Base-by-base conservation (phyloP, 2,113 vertebrate genomes). In the Heterotis niloticus region DNA sequence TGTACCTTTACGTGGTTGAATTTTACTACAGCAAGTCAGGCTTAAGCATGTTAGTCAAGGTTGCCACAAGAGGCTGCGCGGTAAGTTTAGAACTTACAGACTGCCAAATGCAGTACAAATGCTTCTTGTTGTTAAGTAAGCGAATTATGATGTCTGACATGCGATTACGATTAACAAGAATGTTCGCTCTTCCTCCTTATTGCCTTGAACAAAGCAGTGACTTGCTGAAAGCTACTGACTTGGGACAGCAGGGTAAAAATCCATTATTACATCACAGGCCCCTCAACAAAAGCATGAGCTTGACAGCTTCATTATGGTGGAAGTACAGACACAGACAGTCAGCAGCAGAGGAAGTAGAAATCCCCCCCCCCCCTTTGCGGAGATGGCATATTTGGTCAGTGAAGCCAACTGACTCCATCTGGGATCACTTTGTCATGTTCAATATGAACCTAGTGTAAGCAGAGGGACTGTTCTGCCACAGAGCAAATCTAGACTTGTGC, bases 221-320 rank as follows among this genome's bases (percentile, higher is more conserved):
- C 7, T 44, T 44, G 34, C 34, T 44, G 34, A 44, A 44, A 44
- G 34, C 3, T 44, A 44, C 7, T 44, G 3, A 44, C 34, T 44
- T 44, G 34, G 34, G 7, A 44, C 34, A 4, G 34, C 7, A 7
- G 2, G 7, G 34, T 44, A 44, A 44, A 44, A 44, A 51, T 67
- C 51, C 64, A 56, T 56, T 44, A 66, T 77, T 77, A 57, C 23
- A 17, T 65, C 34, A 16, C 23, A 26, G 18, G 66, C 75, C 57
- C 29, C 26, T 24, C 51, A 78, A 78, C 64, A 80, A 57, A 64
- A 57, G 64, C 62, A 64, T 56, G 64, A 18, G n/a, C 51, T 28
- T 82, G 75, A 81, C 78, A 84, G 80, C 70, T 81, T 80, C 75
- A 84, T 44, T 65, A 79, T 56, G n/a, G 75, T 66, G 70, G 71